phyloP scores from a whole-genome alignment of 2,113 vertebrate species.

The Condylura cristata region DNA sequence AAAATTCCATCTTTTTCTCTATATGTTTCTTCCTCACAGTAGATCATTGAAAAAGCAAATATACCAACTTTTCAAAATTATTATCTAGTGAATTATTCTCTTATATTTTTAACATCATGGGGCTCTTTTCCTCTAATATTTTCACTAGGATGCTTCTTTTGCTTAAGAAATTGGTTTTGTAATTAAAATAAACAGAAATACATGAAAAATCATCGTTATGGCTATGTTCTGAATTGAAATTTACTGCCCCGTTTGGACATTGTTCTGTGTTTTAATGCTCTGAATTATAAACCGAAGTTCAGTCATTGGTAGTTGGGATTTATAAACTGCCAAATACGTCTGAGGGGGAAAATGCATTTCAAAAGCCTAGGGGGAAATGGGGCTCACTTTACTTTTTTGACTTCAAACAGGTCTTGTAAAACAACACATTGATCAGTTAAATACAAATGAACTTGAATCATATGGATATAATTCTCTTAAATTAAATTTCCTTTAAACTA shows the following conservation, averaged over 20 bases:
- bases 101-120: not conserved
- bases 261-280: constrained; percentile 28
- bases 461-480: constrained; percentile 80
- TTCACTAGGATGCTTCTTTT: constrained; percentile 29
- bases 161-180: constrained; percentile 51
- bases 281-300: constrained; percentile 68
- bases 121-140: not conserved
- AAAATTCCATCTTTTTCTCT: not conserved
- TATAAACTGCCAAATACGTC: constrained; percentile 78
- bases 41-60: constrained; percentile 32
- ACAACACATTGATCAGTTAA: constrained; percentile 80
- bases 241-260: constrained; percentile 44
- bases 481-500: constrained; percentile 81
- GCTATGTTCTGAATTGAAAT: constrained; percentile 58
- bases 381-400: constrained; percentile 75
- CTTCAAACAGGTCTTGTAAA: constrained; percentile 79
- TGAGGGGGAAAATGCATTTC: constrained; percentile 68
- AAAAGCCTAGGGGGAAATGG: constrained; percentile 69
- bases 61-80: constrained; percentile 26
- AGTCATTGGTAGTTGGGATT: constrained; percentile 65
- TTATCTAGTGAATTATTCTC: constrained; percentile 46
- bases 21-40: not conserved
- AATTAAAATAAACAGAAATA: constrained; percentile 67
- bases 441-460: constrained; percentile 79
- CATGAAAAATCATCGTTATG: constrained; percentile 45